phyloP scores from a whole-genome alignment of 2,113 vertebrate species.

The Sinocyclocheilus rhinocerous region DNA sequence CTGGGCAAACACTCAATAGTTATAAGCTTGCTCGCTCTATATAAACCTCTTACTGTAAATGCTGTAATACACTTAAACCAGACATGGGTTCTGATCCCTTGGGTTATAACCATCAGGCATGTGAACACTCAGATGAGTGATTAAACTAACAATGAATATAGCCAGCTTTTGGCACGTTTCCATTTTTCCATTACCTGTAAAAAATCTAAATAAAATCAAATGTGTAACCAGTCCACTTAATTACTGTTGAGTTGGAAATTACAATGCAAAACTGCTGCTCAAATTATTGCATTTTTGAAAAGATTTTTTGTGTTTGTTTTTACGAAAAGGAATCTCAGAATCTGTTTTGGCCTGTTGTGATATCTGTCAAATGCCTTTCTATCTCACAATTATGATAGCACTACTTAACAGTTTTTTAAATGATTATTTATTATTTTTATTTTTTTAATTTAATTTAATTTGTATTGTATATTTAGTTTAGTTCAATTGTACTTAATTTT shows the following conservation, averaged over 20 bases:
- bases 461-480: too few relatives aligned
- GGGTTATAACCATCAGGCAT: conserved; percentile 19
- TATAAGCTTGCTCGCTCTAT: conserved; percentile 27
- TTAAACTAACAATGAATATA: neutral
- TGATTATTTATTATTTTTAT: too few relatives aligned
- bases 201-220: neutral
- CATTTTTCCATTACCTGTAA: neutral
- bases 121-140: neutral
- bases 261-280: neutral
- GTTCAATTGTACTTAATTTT: too few relatives aligned
- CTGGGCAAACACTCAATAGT: conserved; percentile 44
- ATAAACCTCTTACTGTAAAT: conserved; percentile 52
- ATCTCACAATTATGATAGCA: too few relatives aligned
- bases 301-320: too few relatives aligned
- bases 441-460: too few relatives aligned
- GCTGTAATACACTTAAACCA: conserved; percentile 32
- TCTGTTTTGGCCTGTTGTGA: too few relatives aligned
- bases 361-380: too few relatives aligned
- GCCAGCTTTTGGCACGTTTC: neutral
- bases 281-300: neutral
- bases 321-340: too few relatives aligned
- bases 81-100: conserved; percentile 29
- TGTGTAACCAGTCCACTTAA: neutral
- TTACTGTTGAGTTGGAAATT: neutral
- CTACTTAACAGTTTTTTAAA: too few relatives aligned